These are phyloP conservation scores for Cochlearius cochlearius DNA, from an alignment of 2,113 vertebrate genomes.

Conservation along the genomic window DNA sequence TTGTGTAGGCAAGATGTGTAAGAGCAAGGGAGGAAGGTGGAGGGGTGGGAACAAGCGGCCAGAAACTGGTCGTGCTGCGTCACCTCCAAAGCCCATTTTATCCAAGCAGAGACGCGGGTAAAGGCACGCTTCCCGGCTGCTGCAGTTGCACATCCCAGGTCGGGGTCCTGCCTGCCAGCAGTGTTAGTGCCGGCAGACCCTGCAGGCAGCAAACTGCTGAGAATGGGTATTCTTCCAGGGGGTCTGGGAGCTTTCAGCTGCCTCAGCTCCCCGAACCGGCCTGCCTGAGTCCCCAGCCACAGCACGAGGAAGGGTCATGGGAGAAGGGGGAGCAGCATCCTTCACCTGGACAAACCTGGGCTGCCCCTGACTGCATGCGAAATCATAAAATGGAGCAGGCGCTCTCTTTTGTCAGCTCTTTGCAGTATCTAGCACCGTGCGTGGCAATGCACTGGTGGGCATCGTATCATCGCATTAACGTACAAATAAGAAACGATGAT, in stretches of 20 bases:
- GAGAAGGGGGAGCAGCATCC: neutral
- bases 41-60: neutral
- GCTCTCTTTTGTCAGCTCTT: neutral
- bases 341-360: no score
- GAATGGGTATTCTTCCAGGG: neutral
- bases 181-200: neutral
- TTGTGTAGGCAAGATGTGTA: neutral
- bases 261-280: neutral
- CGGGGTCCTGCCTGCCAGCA: neutral
- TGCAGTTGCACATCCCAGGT: neutral
- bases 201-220: neutral
- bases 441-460: neutral
- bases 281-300: accelerated
- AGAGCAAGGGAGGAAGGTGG: neutral
- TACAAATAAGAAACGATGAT: neutral
- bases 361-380: neutral
- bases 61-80: neutral
- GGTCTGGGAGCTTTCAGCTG: neutral
- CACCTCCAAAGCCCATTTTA: accelerated
- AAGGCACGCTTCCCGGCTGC: accelerated
- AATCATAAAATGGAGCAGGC: neutral
- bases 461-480: neutral
- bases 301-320: neutral
- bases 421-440: accelerated
- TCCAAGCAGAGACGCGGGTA: accelerated